Percentiles rank a stretch among this genome's conserved stretches.
These are phyloP conservation scores for Xyrichtys novacula DNA, from an alignment of 2,797 vertebrate species.

Conservation along the genomic window DNA sequence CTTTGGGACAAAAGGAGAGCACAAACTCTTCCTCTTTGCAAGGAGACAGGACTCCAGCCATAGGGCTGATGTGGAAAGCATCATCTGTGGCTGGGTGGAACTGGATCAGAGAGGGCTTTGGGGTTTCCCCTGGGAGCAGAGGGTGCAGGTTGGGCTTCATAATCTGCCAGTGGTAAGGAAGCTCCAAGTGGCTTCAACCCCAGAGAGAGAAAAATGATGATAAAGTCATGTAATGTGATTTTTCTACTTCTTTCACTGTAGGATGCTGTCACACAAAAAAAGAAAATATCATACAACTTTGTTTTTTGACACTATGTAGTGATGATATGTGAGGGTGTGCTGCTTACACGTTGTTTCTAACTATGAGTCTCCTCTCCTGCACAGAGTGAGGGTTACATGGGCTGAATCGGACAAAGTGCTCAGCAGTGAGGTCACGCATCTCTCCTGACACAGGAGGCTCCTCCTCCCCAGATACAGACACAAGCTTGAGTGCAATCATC, in stretches of 20 bases:
- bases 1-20: slow-evolving; percentile 87
- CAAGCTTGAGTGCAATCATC: slow-evolving; percentile 86
- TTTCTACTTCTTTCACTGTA: too few species aligned
- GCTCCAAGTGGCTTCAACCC: slow-evolving; percentile 86
- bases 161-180: slow-evolving; percentile 93
- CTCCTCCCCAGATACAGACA: slow-evolving; percentile 84
- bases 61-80: slow-evolving; percentile 87
- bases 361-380: slow-evolving; percentile 81
- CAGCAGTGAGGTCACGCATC: slow-evolving; percentile 82
- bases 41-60: slow-evolving; percentile 83
- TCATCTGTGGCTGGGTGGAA: slow-evolving; percentile 78
- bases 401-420: slow-evolving; percentile 88
- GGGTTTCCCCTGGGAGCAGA: slow-evolving; percentile 75
- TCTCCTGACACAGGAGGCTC: slow-evolving; percentile 80
- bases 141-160: slow-evolving; percentile 87
- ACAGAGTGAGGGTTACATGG: slow-evolving; percentile 84
- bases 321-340: background rate
- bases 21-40: slow-evolving; percentile 86
- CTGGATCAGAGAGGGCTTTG: slow-evolving; percentile 67
- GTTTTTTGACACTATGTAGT: too few species aligned
- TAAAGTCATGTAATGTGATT: slow-evolving; percentile 8
- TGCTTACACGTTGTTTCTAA: slow-evolving; percentile 91
- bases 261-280: too few species aligned
- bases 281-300: too few species aligned
- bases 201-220: slow-evolving; percentile 5